Base-by-base conservation (phyloP, 2,888 invertebrate species). In the Pandemis corylana region DNA sequence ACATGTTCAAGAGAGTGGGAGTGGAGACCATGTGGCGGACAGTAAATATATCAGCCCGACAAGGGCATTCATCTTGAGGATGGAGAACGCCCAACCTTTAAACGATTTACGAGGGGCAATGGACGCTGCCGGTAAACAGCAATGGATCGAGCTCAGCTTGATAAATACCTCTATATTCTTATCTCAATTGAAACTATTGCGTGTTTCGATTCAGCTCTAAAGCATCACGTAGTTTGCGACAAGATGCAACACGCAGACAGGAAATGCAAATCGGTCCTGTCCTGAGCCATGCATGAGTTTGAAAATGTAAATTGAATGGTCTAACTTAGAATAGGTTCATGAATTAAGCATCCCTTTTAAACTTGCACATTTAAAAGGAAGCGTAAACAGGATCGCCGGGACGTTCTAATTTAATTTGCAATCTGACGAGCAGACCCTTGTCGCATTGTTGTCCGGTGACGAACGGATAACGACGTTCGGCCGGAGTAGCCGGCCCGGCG, bases 71-170 rank as follows among this genome's bases (percentile, higher is more conserved):
- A 90, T 94, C 93, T 92, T 90, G 85, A 90, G 89, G 89, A 90
- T 89, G 89, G 88, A 88, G 88, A 88, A 90, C 91, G 91, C 91
- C 91, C 89, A 91, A 89, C 92, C 93, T 91, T 92, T 91, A 91
- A 91, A 90, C 91, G 94, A 94, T 94, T 94, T 93, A 94, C 91
- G 93, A 91, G 88, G 90, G 90, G 86, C 86, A 85, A 84, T 88
- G 87, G 84, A 85, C 86, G 86, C 84, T 81, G 81, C 83, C 86
- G 85, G 89, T 89, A 83, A 83, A 84, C 81, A 83, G 78, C 80
- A 78, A 80, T 66, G 77, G 76, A 77, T 77, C 76, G 77, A 75
- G 75, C 41, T 78, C 73, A 67, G 76, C 78, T 76, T 79, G 78
- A 81, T 80, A 80, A 80, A 78, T 78, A 70, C 46, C 67, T 75